phyloP scores from a whole-genome alignment of 2,797 vertebrate species.

The Lacerta bilineata region DNA sequence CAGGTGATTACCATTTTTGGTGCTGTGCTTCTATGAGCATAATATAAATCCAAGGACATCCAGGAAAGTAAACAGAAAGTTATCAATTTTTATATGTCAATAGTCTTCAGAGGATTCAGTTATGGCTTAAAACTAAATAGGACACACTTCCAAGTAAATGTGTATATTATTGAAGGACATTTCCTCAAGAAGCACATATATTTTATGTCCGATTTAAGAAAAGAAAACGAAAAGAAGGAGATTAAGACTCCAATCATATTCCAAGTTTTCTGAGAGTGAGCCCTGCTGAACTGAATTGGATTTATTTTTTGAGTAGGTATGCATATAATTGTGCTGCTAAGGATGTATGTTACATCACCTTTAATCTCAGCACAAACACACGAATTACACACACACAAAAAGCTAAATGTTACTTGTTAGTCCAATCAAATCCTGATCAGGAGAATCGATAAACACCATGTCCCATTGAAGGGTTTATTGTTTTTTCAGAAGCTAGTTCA shows the following conservation, averaged over 20 bases:
- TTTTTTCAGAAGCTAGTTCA: conserved; percentile 15
- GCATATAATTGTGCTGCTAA: conserved; percentile 10
- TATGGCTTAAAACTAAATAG: conserved; percentile 45
- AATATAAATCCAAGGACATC: not conserved
- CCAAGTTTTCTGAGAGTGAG: not conserved
- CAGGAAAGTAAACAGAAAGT: conserved; percentile 25
- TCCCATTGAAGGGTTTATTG: not conserved
- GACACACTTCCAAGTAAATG: not conserved
- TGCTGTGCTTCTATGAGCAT: conserved; percentile 2
- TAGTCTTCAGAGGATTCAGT: conserved; percentile 31
- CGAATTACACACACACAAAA: conserved; percentile 3
- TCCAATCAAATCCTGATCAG: conserved; percentile 41
- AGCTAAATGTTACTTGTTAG: not conserved
- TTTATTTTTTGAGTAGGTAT: not conserved
- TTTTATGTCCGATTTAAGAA: not conserved
- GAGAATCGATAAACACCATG: not conserved
- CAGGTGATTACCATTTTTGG: not conserved
- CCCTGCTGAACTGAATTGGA: not conserved
- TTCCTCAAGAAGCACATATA: conserved; percentile 24
- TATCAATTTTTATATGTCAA: conserved; percentile 12
- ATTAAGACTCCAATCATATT: not conserved
- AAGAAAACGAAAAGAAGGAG: conserved; percentile 2
- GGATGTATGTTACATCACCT: conserved; percentile 38
- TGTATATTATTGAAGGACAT: not conserved
- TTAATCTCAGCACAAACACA: not conserved